A percentile compares a stretch with the other conserved stretches of the same genome.
Evolutionary conservation across 2,797 vertebrate species (phyloP).

Genomic region (Tokudaia muenninki): DNA sequence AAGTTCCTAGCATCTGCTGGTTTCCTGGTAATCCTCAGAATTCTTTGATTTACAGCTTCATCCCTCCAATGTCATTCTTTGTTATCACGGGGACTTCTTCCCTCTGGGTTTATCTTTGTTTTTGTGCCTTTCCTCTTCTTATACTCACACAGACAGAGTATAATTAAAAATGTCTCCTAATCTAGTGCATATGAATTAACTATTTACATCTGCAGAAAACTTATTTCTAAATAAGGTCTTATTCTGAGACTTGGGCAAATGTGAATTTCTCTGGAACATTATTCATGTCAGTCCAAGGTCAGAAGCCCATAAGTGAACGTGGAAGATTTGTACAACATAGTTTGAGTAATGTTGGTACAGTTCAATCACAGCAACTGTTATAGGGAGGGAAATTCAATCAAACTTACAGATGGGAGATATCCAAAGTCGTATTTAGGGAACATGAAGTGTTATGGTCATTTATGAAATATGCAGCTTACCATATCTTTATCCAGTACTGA

Average conservation of each 20-base stretch:
- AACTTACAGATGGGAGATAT: background rate
- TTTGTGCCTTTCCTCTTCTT: background rate
- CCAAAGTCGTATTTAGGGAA: background rate
- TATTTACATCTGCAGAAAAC: background rate
- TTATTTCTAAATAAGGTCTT: conserved; percentile 20
- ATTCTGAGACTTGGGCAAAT: background rate
- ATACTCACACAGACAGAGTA: background rate
- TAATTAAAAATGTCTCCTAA: background rate
- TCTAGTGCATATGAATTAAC: background rate
- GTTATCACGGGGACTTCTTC: background rate
- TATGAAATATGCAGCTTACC: background rate
- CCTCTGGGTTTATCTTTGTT: background rate
- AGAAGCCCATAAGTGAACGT: background rate
- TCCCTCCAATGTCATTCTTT: background rate
- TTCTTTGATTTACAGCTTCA: background rate
- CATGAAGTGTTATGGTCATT: background rate
- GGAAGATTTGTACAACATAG: background rate
- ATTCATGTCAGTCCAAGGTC: background rate
- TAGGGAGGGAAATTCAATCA: background rate
- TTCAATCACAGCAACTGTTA: background rate
- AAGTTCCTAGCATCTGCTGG: background rate
- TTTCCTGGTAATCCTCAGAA: background rate
- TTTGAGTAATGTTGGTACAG: background rate
- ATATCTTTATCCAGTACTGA: background rate
- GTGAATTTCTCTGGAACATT: background rate